phyloP scores from a whole-genome alignment of 2,888 invertebrate species.

The Protonemura montana region DNA sequence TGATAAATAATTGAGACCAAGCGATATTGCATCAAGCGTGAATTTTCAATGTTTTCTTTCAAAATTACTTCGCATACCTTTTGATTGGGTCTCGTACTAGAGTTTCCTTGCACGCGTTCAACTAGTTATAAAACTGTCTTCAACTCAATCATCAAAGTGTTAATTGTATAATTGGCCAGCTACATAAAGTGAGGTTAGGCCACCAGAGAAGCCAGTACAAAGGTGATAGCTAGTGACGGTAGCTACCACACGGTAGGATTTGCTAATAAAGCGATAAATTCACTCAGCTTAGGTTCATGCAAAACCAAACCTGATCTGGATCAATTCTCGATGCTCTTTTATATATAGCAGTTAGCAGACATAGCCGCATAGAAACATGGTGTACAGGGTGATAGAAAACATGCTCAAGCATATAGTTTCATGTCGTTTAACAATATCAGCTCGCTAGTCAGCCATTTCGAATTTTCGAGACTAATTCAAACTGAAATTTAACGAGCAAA shows the following conservation, averaged over 20 bases:
- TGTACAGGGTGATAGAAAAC: slow-evolving; percentile 12
- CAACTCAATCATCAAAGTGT: neutral
- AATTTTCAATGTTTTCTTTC: no score
- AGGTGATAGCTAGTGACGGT: neutral
- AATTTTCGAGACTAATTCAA: no score
- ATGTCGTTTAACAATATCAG: neutral
- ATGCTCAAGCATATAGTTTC: neutral
- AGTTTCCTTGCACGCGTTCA: neutral
- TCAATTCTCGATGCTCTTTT: neutral
- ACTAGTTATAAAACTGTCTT: neutral
- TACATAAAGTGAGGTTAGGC: neutral
- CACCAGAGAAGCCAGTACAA: neutral
- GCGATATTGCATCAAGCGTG: no score
- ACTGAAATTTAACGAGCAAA: no score
- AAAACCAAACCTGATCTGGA: slow-evolving; percentile 1
- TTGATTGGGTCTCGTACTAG: no score
- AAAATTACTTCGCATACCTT: no score
- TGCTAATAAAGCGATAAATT: neutral
- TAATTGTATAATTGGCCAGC: neutral
- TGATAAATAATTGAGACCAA: no score
- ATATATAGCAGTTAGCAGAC: no score
- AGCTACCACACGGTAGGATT: neutral
- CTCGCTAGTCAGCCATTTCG: no score
- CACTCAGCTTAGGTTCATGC: neutral
- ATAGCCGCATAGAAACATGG: neutral